A percentile compares a stretch with the other conserved stretches of the same genome.
Evolutionary conservation across 2,113 vertebrate genomes (phyloP).

Genomic region (Ia io): DNA sequence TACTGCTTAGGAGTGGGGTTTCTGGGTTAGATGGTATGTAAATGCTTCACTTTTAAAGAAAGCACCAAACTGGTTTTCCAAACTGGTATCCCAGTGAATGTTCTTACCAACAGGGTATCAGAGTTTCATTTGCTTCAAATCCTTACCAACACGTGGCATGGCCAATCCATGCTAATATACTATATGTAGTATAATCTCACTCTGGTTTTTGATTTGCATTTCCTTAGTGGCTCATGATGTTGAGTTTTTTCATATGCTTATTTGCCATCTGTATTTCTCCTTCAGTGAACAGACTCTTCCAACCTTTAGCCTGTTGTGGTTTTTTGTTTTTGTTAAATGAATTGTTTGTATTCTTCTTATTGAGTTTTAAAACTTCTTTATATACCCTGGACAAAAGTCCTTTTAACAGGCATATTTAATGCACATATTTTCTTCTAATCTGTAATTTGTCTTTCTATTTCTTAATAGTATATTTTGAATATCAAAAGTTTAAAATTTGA

Average conservation of each 20-base stretch:
- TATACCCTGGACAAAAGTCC: not conserved
- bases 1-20: not conserved
- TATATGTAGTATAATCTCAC: not conserved
- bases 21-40: not conserved
- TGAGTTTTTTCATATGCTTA: not conserved
- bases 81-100: not conserved
- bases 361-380: constrained; percentile 7
- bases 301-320: not conserved
- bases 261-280: not conserved
- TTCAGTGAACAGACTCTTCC: not conserved
- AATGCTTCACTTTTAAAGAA: not conserved
- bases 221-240: not conserved
- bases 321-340: not conserved
- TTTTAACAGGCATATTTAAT: not conserved
- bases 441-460: not conserved
- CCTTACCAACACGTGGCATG: not conserved
- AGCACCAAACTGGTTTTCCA: not conserved
- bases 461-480: not conserved
- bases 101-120: not conserved
- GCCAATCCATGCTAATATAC: not conserved
- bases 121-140: not conserved
- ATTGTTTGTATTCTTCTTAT: not conserved
- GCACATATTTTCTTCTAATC: not conserved
- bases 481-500: not conserved
- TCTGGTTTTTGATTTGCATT: not conserved